These are phyloP conservation scores for Cariama cristata DNA, from an alignment of 2,113 vertebrate genomes.

Conservation along the genomic window DNA sequence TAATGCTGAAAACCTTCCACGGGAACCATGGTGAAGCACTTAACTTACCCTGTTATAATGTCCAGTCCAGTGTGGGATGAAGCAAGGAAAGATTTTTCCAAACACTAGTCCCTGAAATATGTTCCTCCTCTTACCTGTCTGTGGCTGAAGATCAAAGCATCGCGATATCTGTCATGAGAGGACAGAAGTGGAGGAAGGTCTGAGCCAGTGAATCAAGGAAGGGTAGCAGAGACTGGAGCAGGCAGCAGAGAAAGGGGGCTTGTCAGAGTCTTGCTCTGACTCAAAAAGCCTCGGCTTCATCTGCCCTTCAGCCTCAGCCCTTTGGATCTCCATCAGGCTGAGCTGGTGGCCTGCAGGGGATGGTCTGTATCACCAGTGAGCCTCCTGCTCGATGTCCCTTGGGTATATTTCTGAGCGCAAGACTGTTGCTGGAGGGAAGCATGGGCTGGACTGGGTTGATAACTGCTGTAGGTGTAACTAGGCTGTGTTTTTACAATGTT, in stretches of 20 bases:
- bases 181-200: background rate
- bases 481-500: background rate
- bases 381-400: background rate
- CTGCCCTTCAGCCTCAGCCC: background rate
- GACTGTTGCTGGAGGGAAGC: background rate
- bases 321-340: background rate
- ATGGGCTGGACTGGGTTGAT: background rate
- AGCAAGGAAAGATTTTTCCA: background rate
- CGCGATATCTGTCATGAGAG: background rate
- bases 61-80: background rate
- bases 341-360: background rate
- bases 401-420: background rate
- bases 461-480: background rate
- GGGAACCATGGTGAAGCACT: background rate
- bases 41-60: background rate
- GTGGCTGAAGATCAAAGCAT: background rate
- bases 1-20: background rate
- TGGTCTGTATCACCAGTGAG: too few species aligned
- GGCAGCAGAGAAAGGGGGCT: background rate
- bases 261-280: background rate
- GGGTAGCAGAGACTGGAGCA: background rate
- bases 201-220: background rate
- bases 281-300: background rate
- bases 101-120: background rate
- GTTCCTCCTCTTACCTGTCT: background rate